Evolutionary conservation across 2,113 vertebrate species (phyloP).

Genomic region (Azemiops feae): DNA sequence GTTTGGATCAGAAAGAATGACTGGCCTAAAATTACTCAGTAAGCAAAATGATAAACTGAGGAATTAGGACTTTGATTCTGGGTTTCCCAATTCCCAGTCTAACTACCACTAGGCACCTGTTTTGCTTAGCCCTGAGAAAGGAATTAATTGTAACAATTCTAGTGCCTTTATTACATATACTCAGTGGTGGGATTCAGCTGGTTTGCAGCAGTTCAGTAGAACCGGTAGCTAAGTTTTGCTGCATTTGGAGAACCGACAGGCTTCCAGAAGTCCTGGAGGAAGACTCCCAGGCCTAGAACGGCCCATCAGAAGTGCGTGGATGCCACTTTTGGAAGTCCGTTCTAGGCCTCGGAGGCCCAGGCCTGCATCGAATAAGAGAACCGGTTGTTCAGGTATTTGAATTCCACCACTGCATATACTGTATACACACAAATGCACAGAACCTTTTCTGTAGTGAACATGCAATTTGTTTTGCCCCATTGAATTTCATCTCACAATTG

Average conservation of each 20-base stretch:
- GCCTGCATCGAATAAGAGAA: too few relatives aligned
- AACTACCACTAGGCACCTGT: background rate
- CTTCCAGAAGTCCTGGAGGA: too few relatives aligned
- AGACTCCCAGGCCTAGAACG: too few relatives aligned
- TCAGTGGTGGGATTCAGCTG: too few relatives aligned
- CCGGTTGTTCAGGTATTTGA: too few relatives aligned
- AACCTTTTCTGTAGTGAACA: background rate
- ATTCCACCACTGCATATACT: background rate
- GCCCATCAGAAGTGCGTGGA: too few relatives aligned
- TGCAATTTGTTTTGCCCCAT: background rate
- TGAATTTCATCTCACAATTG: background rate
- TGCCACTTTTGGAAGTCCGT: too few relatives aligned
- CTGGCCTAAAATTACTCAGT: background rate
- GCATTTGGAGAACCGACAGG: too few relatives aligned
- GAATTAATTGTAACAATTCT: background rate
- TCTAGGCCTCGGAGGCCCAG: too few relatives aligned
- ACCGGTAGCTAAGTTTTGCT: too few relatives aligned
- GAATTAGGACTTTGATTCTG: background rate
- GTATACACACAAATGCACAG: background rate
- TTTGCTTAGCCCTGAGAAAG: background rate
- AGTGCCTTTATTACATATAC: background rate
- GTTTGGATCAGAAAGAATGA: background rate
- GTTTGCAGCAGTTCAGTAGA: too few relatives aligned
- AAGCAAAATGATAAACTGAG: background rate
- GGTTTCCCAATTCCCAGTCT: too few relatives aligned